These are phyloP conservation scores for Celastrina argiolus DNA, from an alignment of 2,888 invertebrate genomes.

Conservation along the genomic window DNA sequence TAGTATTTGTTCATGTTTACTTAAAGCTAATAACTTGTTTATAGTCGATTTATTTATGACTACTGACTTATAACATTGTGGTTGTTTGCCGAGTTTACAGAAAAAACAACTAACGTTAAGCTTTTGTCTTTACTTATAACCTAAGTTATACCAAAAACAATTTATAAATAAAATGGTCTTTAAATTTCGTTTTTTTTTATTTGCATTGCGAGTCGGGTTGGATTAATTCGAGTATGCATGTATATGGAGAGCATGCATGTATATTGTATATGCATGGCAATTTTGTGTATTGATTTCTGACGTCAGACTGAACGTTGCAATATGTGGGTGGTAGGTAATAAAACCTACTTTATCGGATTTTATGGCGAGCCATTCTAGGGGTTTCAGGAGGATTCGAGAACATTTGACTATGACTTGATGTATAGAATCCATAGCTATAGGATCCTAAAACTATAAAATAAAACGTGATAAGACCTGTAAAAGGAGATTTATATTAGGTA, in stretches of 20 bases:
- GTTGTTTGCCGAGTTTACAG: neutral
- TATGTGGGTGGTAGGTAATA: neutral
- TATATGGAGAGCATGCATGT: no score
- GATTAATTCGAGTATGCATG: neutral
- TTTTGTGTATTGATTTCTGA: neutral
- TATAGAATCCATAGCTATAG: neutral
- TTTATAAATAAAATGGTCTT: neutral
- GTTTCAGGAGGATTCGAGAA: neutral
- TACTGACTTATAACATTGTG: neutral
- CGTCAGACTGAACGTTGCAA: neutral
- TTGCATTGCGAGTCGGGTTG: neutral
- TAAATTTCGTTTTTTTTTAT: neutral
- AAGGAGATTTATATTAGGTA: neutral
- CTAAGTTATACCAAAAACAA: neutral
- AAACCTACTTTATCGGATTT: neutral
- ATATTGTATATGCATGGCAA: no score
- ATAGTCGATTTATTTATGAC: neutral
- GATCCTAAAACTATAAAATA: slow-evolving; percentile 4
- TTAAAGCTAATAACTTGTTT: neutral
- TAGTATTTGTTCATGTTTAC: neutral
- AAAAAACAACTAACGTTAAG: neutral
- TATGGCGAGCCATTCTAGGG: neutral
- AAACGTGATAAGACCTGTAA: slow-evolving; percentile 1
- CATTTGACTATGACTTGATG: neutral
- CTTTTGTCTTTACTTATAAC: neutral